Evolutionary conservation across 2,113 vertebrate species (phyloP).

Genomic region (Talpa occidentalis): DNA sequence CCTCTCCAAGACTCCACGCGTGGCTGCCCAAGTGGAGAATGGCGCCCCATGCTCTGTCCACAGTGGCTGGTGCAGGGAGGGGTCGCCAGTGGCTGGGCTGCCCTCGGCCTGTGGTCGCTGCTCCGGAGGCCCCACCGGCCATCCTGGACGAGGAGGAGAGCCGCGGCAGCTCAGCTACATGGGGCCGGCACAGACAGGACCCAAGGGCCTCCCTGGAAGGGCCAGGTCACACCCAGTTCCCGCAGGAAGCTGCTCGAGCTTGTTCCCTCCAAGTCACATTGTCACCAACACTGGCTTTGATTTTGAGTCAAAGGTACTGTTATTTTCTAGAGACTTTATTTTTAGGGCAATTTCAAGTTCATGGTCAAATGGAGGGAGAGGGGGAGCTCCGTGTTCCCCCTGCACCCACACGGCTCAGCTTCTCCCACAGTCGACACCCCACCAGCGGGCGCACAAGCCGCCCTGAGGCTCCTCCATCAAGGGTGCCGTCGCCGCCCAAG

Average conservation of each 20-base stretch:
- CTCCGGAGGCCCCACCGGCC: no score
- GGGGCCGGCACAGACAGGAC: no score
- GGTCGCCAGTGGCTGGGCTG: neutral
- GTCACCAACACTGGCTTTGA: neutral
- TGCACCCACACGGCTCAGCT: neutral
- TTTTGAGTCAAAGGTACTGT: neutral
- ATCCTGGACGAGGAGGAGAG: no score
- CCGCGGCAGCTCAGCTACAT: no score
- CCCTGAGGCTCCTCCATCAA: no score
- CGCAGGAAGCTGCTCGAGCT: rapidly evolving
- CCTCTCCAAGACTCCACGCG: neutral
- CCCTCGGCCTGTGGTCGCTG: neutral
- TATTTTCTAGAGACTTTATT: no score
- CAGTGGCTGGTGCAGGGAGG: neutral
- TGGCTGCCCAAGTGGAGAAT: constrained; percentile 38
- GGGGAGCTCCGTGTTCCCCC: no score
- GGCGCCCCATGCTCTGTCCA: neutral
- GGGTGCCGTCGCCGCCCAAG: no score
- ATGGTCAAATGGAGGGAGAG: neutral
- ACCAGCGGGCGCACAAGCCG: no score
- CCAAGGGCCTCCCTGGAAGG: no score
- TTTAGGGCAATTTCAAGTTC: neutral
- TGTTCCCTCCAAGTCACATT: neutral
- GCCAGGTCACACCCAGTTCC: neutral
- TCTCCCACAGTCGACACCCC: no score